Evolutionary conservation across 2,888 invertebrate genomes (phyloP).

Genomic region (Hetaerina titia): DNA sequence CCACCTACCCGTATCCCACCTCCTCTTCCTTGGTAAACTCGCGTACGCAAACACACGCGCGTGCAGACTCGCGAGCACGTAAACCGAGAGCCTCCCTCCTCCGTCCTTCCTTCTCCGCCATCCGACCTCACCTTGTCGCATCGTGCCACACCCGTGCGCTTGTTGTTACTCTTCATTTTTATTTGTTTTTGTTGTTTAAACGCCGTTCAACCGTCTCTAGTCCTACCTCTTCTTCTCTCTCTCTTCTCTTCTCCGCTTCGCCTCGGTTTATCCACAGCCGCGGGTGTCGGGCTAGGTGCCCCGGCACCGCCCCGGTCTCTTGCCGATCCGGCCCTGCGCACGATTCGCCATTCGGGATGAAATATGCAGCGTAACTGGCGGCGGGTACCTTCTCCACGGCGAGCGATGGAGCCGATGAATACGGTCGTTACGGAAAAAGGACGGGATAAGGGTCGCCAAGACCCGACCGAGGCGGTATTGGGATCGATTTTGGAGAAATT

Average conservation of each 20-base stretch:
- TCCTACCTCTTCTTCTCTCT: background rate
- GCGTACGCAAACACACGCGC: background rate
- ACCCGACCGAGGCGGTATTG: background rate
- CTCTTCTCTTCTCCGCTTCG: background rate
- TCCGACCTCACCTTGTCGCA: too few relatives aligned
- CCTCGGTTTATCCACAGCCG: background rate
- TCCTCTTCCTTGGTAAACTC: background rate
- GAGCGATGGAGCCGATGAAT: background rate
- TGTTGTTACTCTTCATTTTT: background rate
- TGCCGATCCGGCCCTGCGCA: background rate
- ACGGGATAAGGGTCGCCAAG: background rate
- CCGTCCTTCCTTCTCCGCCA: background rate
- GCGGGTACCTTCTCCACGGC: background rate
- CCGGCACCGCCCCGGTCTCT: too few relatives aligned
- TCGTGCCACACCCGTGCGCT: too few relatives aligned
- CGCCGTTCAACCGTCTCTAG: background rate
- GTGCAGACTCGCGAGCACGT: background rate
- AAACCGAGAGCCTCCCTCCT: background rate
- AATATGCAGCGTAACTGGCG: background rate
- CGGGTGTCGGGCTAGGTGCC: background rate
- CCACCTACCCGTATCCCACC: too few relatives aligned
- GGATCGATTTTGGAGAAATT: background rate
- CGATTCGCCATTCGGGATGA: background rate
- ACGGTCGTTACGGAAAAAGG: background rate
- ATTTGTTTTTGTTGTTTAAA: background rate